A percentile compares a stretch with the other conserved stretches of the same genome.
These are phyloP conservation scores for Echeneis naucrates DNA, from an alignment of 2,797 vertebrate species.

Conservation along the genomic window DNA sequence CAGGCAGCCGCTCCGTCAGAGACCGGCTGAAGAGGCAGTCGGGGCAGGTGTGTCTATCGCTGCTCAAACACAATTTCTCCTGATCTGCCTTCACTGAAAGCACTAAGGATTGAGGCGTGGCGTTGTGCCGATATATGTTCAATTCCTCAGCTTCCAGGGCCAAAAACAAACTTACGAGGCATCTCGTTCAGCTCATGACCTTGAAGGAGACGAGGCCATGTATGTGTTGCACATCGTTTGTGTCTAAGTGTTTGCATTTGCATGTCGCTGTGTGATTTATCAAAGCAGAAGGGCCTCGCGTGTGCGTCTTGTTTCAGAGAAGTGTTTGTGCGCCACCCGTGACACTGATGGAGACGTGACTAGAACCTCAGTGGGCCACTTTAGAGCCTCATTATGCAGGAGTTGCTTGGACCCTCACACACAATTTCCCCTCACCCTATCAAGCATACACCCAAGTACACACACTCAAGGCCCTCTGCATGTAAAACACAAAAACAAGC, in stretches of 20 bases:
- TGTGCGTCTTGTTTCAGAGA: slow-evolving; percentile 19
- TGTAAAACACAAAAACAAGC: slow-evolving; percentile 1
- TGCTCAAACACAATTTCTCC: slow-evolving; percentile 22
- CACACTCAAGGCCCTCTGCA: neutral
- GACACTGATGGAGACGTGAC: slow-evolving; percentile 63
- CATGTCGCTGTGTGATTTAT: slow-evolving; percentile 26
- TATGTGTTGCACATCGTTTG: slow-evolving; percentile 9
- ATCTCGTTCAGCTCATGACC: slow-evolving; percentile 35
- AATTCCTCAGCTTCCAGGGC: slow-evolving; percentile 27
- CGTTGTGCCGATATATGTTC: slow-evolving; percentile 29
- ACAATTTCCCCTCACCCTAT: slow-evolving; percentile 41
- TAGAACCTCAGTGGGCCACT: slow-evolving; percentile 62
- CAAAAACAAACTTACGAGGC: slow-evolving; percentile 35
- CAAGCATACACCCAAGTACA: slow-evolving; percentile 10
- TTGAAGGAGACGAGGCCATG: slow-evolving; percentile 30
- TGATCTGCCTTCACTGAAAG: slow-evolving; percentile 28
- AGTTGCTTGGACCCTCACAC: slow-evolving; percentile 54
- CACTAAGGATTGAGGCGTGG: slow-evolving; percentile 13
- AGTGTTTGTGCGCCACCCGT: slow-evolving; percentile 13
- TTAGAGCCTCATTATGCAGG: slow-evolving; percentile 56
- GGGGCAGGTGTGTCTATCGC: neutral
- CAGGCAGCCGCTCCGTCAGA: slow-evolving; percentile 61
- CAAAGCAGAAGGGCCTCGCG: slow-evolving; percentile 7
- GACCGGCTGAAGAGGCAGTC: slow-evolving; percentile 20
- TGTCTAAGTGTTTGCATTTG: slow-evolving; percentile 22